Base-by-base conservation (phyloP, 2,113 vertebrate species). In the Paratilapia polleni region DNA sequence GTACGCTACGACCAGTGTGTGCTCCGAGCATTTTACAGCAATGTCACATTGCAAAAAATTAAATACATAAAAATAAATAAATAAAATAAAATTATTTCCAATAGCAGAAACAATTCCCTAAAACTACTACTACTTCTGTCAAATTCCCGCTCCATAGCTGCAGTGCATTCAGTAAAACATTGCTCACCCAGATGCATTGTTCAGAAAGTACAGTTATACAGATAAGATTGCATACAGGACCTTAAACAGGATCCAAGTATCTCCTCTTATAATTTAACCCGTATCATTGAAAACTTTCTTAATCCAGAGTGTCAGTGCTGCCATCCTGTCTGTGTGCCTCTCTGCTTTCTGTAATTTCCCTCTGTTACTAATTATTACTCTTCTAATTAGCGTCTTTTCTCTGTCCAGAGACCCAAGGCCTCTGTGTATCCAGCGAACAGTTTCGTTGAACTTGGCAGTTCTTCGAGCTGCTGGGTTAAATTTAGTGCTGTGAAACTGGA, bases 401-500 rank as follows among this genome's bases (percentile, higher is more conserved):
- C 73, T 82, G 12, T 77, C 26, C 54, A 88, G 19, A 80, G 62
- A 73, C 61, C 24, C 11, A 15, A 52, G 56, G 68, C 47, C 47
- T 75, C 76, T 28, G 14, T 7, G 2, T 70, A 34, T 76, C 80
- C 84, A 84, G 81, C 20, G 5, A 77, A 85, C 70, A 28, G 57
- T 77, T 77, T 74, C 22, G 9, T 60, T 82, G 82, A 90, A 89
- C 76, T 62, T 91, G 86, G 60, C 88, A 89, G 43, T 90, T 91
- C 77, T 78, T n/a, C 12, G 75, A 89, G 83, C 79, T 43, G 60
- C 84, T 80, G 34, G 74, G 83, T 92, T 95, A 95, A 95, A 94
- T 92, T 89, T 95, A 94, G 94, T 62, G 17, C 68, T 64, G 38
- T 93, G 94, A 93, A 95, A 95, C 77, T 78, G 68, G 92, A 95